Evolutionary conservation across 1,140 invertebrate genomes (phyloP).

Genomic region (Drosophila kepulauana): DNA sequence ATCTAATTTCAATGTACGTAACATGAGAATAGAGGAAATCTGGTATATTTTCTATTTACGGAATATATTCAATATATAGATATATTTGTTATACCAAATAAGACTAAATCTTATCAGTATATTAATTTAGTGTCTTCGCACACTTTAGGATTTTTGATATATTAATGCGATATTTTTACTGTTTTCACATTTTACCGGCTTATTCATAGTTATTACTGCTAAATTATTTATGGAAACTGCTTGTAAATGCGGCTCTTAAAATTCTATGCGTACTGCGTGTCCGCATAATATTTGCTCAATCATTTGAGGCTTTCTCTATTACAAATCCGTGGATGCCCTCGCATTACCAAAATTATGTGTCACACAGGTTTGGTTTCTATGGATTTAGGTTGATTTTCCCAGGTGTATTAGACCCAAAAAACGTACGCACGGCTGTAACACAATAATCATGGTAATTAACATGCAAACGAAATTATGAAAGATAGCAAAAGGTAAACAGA

Average conservation of each 20-base stretch:
- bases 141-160: too few relatives aligned
- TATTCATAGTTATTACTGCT: too few relatives aligned
- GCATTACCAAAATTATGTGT: conserved; percentile 26
- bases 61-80: too few relatives aligned
- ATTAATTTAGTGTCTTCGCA: too few relatives aligned
- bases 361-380: conserved; percentile 13
- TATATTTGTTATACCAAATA: too few relatives aligned
- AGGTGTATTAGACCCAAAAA: conserved; percentile 65
- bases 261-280: not conserved
- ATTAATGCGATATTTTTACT: too few relatives aligned
- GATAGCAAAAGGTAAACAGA: conserved; percentile 74
- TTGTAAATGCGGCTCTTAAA: not conserved
- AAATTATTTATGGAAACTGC: not conserved
- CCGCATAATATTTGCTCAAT: conserved; percentile 30
- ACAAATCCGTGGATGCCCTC: conserved; percentile 11
- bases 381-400: conserved; percentile 51
- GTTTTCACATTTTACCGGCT: too few relatives aligned
- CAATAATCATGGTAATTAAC: conserved; percentile 83
- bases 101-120: too few relatives aligned
- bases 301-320: not conserved
- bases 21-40: too few relatives aligned
- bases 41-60: too few relatives aligned
- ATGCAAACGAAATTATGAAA: conserved; percentile 82
- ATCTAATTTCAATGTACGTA: too few relatives aligned
- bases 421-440: conserved; percentile 60